Percentiles rank a stretch among this genome's conserved stretches.
phyloP scores from a whole-genome alignment of 2,888 invertebrate genomes.

The Drosophila diplacantha region DNA sequence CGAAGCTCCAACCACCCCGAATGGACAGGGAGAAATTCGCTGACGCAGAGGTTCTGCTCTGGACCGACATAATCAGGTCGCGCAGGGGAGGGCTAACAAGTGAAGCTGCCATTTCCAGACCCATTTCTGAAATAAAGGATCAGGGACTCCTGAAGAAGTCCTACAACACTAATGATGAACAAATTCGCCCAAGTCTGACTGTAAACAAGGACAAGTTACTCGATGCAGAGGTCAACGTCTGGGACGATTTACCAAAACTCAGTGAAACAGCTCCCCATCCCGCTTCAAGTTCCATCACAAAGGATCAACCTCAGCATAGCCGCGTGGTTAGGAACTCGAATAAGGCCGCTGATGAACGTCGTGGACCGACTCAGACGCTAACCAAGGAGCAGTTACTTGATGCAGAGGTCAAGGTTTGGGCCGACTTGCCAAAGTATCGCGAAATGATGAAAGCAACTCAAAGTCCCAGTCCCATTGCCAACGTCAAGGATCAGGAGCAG shows the following conservation, averaged over 20 bases:
- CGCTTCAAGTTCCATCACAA: background rate
- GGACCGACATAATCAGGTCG: constrained; percentile 38
- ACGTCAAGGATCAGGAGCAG: background rate
- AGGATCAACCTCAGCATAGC: background rate
- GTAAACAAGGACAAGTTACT: constrained; percentile 33
- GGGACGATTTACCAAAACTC: constrained; percentile 20
- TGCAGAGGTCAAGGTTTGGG: constrained; percentile 47
- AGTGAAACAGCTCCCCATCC: background rate
- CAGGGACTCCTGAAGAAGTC: background rate
- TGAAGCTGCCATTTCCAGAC: background rate
- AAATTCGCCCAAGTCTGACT: background rate
- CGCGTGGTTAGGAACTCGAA: background rate
- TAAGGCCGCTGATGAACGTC: background rate
- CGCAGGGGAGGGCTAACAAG: constrained; percentile 9
- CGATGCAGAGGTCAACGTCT: constrained; percentile 46
- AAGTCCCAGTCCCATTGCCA: background rate
- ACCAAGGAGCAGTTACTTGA: constrained; percentile 34
- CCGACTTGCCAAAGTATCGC: background rate
- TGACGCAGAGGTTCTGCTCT: constrained; percentile 44
- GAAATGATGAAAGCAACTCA: background rate
- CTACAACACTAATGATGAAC: background rate
- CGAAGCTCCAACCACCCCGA: background rate
- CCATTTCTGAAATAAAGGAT: background rate
- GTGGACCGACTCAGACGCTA: background rate
- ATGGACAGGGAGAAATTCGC: constrained; percentile 27